A percentile compares a stretch with the other conserved stretches of the same genome.
Conservation (phyloP, 2,113 vertebrate genomes). For the Coturnix japonica region DNA sequence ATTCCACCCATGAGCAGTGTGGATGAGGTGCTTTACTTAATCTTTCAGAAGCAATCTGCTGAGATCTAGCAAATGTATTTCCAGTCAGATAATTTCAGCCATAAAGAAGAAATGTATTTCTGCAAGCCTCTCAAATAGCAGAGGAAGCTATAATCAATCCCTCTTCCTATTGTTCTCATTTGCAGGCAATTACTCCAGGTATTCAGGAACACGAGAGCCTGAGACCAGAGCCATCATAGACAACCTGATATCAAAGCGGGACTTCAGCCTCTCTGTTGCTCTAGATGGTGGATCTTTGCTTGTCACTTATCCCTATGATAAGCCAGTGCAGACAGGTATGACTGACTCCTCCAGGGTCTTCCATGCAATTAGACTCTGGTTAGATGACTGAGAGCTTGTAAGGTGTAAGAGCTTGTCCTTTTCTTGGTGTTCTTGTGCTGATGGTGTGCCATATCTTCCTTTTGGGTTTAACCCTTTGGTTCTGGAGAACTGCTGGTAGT, state of each 20-base stretch:
- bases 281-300: constrained; percentile 94
- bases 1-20: not conserved
- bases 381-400: not conserved
- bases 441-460: not conserved
- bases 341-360: not conserved
- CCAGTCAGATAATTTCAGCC: not conserved
- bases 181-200: constrained; percentile 88
- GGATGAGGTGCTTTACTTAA: not conserved
- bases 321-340: constrained; percentile 90
- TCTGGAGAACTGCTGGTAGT: not conserved
- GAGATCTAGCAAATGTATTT: not conserved
- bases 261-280: constrained; percentile 91
- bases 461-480: not conserved
- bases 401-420: not conserved
- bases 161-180: not conserved
- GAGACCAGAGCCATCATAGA: constrained; percentile 93
- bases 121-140: not conserved
- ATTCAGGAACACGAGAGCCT: constrained; percentile 77
- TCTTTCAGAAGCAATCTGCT: not conserved
- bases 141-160: not conserved
- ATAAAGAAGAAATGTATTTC: not conserved
- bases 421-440: not conserved
- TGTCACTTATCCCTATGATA: constrained; percentile 94
- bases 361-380: not conserved
- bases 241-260: constrained; percentile 86